Evolutionary conservation across 2,113 vertebrate species (phyloP).

Genomic region (Mirza zaza): DNA sequence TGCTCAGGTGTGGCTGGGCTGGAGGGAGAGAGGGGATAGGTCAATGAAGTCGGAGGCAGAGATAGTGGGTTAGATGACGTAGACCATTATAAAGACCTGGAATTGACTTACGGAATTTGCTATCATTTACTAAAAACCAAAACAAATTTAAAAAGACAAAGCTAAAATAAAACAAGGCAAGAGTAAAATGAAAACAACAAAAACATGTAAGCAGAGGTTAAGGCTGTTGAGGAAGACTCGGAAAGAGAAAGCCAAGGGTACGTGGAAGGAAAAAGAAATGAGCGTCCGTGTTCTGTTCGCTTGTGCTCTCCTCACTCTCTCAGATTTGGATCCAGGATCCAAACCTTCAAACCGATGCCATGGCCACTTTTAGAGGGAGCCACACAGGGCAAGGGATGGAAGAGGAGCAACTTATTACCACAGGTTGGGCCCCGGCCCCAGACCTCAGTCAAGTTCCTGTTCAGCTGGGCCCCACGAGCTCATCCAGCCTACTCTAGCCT

Average conservation of each 20-base stretch:
- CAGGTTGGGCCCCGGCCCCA: too few species aligned
- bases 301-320: not conserved
- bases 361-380: not conserved
- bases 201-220: not conserved
- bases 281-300: too few species aligned
- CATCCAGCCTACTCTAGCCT: too few species aligned
- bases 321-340: not conserved
- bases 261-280: not conserved
- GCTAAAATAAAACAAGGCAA: not conserved
- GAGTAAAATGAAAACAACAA: not conserved
- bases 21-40: not conserved
- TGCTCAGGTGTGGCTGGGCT: not conserved
- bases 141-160: not conserved
- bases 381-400: rapidly evolving
- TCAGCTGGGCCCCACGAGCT: not conserved
- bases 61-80: rapidly evolving
- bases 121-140: not conserved
- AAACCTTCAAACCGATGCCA: not conserved
- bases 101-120: not conserved
- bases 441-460: not conserved
- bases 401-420: not conserved
- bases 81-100: not conserved
- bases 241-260: not conserved
- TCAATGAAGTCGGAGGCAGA: not conserved
- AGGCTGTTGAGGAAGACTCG: not conserved